phyloP scores from a whole-genome alignment of 2,888 invertebrate genomes.

The Suillia variegata region DNA sequence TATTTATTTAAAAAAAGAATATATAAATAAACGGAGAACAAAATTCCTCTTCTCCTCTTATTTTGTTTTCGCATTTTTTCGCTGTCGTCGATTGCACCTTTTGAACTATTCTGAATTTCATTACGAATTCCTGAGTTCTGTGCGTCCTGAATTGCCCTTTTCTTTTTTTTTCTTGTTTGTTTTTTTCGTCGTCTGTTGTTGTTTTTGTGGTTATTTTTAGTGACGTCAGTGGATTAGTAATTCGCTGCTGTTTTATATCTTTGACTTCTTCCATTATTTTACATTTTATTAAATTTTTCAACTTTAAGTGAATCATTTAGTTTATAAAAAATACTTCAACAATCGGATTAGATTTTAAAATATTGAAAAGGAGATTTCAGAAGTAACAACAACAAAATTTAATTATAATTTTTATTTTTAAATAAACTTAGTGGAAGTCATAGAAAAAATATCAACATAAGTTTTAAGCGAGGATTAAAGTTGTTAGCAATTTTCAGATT shows the following conservation, averaged over 20 bases:
- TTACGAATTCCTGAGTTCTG: constrained; percentile 11
- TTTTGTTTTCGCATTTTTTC: not conserved
- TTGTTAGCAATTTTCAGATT: too few relatives aligned
- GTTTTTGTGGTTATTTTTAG: constrained; percentile 16
- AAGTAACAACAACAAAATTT: too few relatives aligned
- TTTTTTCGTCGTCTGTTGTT: not conserved
- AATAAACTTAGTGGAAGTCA: too few relatives aligned
- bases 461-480: too few relatives aligned
- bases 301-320: not conserved
- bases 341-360: too few relatives aligned
- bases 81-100: constrained; percentile 6
- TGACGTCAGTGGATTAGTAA: constrained; percentile 20
- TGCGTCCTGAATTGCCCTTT: not conserved
- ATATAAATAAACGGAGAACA: too few relatives aligned
- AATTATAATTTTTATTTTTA: too few relatives aligned
- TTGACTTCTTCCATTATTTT: not conserved
- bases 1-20: too few relatives aligned
- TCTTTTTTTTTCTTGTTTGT: not conserved
- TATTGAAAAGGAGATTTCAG: too few relatives aligned
- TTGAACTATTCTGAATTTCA: constrained; percentile 19
- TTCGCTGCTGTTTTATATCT: too few relatives aligned
- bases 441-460: too few relatives aligned
- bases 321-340: not conserved
- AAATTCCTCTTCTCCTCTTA: not conserved
- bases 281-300: not conserved